Evolutionary conservation across 2,888 invertebrate genomes (phyloP), one percentile per base, ranked within the genome.

Genomic region (Plemyria rubiginata): DNA sequence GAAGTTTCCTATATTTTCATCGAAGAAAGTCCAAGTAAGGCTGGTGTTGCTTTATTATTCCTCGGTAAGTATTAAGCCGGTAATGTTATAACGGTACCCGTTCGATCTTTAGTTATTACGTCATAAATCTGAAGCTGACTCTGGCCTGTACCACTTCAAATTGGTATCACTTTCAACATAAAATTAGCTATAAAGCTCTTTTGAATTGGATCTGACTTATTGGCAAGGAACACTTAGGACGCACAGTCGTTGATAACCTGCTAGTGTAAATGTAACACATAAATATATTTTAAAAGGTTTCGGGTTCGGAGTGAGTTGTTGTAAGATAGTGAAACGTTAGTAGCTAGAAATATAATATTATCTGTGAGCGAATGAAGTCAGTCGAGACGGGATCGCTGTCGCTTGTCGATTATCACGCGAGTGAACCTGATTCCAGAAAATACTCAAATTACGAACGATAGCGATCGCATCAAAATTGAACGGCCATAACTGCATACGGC

Each of bases 371-470:
- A 54, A 46, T 48, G 29, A 16, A 60, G 53, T 40, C 40, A 53
- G 48, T 40, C 46, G 29, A 13, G 48, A 22, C 50, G 22, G 76
- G 74, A 79, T 80, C 83, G 82, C 82, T 81, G 83, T 82, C 86
- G 85, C 83, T 74, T 86, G 86, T 88, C 87, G 86, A 87, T 88
- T 87, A 86, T 84, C 82, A 77, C 81, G 74, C 58, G 73, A 81
- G 78, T 79, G 78, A 78, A 80, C 82, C 77, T 67, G 69, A 71
- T 75, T 68, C 68, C 68, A 68, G 65, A 65, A 68, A 70, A 2
- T 71, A 73, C 70, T 63, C 80, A 79, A 81, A 81, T 78, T 72
- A 80, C 73, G 68, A 72, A 77, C 75, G 80, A 79, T 77, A 81
- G 81, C 77, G 80, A 77, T 80, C 79, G 51, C 58, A 60, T 71